A percentile compares a stretch with the other conserved stretches of the same genome.
phyloP scores from a whole-genome alignment of 1,140 invertebrate species.

The Panulirus ornatus region DNA sequence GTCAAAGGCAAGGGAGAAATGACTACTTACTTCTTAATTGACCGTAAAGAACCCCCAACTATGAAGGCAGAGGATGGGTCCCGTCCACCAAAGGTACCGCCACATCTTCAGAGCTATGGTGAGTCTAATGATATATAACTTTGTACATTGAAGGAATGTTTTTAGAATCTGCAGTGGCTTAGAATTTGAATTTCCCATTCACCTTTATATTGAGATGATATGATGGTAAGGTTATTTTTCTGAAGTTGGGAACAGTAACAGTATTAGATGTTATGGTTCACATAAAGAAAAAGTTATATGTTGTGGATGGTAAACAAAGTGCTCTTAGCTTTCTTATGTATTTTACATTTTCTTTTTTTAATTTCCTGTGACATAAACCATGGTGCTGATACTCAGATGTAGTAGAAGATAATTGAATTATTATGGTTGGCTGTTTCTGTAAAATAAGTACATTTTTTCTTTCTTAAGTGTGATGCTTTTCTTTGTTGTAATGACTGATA shows the following conservation, averaged over 20 bases:
- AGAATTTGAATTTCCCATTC: neutral
- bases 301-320: too few species aligned
- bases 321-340: too few species aligned
- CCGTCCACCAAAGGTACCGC: constrained; percentile 56
- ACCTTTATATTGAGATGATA: neutral
- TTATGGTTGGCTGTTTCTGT: neutral
- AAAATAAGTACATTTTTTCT: neutral
- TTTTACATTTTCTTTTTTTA: too few species aligned
- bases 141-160: neutral
- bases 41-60: constrained; percentile 83
- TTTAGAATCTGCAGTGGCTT: neutral
- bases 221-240: neutral
- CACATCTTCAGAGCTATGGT: constrained; percentile 67
- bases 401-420: too few species aligned
- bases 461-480: neutral
- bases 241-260: neutral
- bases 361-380: too few species aligned
- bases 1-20: constrained; percentile 96
- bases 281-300: too few species aligned
- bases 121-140: constrained; percentile 14
- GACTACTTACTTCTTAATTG: constrained; percentile 93
- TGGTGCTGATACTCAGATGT: too few species aligned
- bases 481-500: neutral
- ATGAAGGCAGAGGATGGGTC: constrained; percentile 80
- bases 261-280: neutral